phyloP scores from a whole-genome alignment of 2,113 vertebrate genomes.

The Alligator mississippiensis region DNA sequence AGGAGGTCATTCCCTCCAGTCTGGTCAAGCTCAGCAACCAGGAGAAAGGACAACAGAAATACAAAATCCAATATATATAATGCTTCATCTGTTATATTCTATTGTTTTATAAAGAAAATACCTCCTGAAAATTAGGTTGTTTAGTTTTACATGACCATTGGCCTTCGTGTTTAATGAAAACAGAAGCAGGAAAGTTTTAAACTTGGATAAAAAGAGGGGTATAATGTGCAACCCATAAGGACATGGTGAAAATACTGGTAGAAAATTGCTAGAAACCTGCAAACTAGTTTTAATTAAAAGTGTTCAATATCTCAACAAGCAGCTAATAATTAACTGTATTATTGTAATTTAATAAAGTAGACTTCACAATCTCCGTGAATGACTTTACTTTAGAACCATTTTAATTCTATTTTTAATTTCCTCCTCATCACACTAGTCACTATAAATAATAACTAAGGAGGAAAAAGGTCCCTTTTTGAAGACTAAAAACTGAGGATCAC shows the following conservation, averaged over 20 bases:
- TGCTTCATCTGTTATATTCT: no score
- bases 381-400: constrained; percentile 54
- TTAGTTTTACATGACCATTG: not conserved
- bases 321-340: constrained; percentile 67
- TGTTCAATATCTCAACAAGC: constrained; percentile 62
- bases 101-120: not conserved
- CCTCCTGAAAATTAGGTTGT: not conserved
- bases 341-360: constrained; percentile 68
- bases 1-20: not conserved
- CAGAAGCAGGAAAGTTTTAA: constrained; percentile 4
- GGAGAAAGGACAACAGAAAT: not conserved
- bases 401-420: constrained; percentile 77
- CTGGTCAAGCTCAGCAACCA: not conserved
- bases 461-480: constrained; percentile 57
- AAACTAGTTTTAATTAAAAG: constrained; percentile 65
- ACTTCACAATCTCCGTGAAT: constrained; percentile 55
- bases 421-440: constrained; percentile 48
- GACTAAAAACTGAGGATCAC: constrained; percentile 35
- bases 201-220: not conserved
- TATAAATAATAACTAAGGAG: constrained; percentile 54
- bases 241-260: constrained; percentile 16
- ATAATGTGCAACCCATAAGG: not conserved
- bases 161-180: not conserved
- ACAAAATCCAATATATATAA: not conserved
- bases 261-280: constrained; percentile 51